phyloP scores from a whole-genome alignment of 2,797 vertebrate species.

The Lithobates sylvaticus region DNA sequence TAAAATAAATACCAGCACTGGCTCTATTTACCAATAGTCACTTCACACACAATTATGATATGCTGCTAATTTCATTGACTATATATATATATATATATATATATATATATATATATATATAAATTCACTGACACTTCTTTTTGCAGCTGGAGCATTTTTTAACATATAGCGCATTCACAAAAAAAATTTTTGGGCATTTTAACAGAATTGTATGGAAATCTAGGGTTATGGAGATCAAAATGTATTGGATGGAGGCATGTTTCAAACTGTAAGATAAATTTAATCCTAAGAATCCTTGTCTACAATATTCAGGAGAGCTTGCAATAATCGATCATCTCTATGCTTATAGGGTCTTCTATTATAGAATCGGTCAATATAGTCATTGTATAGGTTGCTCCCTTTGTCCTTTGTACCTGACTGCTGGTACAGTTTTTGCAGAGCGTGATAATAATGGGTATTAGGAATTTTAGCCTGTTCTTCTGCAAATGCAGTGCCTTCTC shows the following conservation, averaged over 20 bases:
- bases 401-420: conserved; percentile 76
- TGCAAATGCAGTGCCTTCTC: conserved; percentile 70
- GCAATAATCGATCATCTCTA: conserved; percentile 92
- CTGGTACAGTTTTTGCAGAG: conserved; percentile 88
- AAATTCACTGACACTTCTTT: neutral
- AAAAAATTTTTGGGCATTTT: conserved; percentile 13
- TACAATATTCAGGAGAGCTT: conserved; percentile 90
- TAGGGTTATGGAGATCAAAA: conserved; percentile 4
- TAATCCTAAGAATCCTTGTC: conserved; percentile 78
- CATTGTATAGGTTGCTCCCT: conserved; percentile 85
- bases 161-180: neutral
- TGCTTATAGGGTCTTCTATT: conserved; percentile 89
- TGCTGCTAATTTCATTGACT: neutral
- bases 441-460: conserved; percentile 86
- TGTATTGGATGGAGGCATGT: conserved; percentile 50
- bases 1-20: neutral
- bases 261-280: conserved; percentile 67
- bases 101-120: neutral
- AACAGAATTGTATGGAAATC: conserved; percentile 4
- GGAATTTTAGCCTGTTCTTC: conserved; percentile 75
- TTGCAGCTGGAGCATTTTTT: neutral
- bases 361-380: conserved; percentile 93
- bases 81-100: neutral
- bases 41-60: neutral
- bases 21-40: neutral